These are phyloP conservation scores for Magallana nippona DNA, from an alignment of 2,888 invertebrate genomes.

Conservation along the genomic window DNA sequence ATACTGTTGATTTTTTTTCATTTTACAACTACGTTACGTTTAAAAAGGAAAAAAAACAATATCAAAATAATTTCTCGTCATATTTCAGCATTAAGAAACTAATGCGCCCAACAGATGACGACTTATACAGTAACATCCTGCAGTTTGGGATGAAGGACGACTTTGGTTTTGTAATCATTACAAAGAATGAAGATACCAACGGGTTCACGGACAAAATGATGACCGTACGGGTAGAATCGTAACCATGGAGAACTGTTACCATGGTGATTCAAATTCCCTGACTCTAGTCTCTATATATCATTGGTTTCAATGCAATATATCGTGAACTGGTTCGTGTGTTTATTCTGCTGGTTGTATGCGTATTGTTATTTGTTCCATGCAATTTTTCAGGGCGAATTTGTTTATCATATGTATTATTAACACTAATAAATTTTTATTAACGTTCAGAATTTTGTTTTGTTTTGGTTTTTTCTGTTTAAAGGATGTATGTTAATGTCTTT, in stretches of 20 bases:
- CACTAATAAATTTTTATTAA: too few relatives aligned
- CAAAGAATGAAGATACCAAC: not conserved
- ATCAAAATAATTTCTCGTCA: not conserved
- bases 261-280: too few relatives aligned
- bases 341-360: too few relatives aligned
- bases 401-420: too few relatives aligned
- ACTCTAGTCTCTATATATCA: too few relatives aligned
- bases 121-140: not conserved
- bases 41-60: not conserved
- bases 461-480: too few relatives aligned
- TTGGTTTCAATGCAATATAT: too few relatives aligned
- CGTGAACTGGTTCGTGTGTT: too few relatives aligned
- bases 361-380: too few relatives aligned
- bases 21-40: not conserved
- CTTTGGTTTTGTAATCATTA: not conserved
- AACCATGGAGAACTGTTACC: not conserved
- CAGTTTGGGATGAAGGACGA: constrained; percentile 18
- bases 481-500: too few relatives aligned
- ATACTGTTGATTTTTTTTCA: not conserved
- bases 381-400: too few relatives aligned
- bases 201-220: constrained; percentile 23
- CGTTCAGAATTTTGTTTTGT: too few relatives aligned
- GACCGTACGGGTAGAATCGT: not conserved
- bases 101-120: constrained; percentile 1
- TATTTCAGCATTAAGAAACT: not conserved